phyloP scores from a whole-genome alignment of 2,113 vertebrate genomes.

The Neolamprologus ventralis region DNA sequence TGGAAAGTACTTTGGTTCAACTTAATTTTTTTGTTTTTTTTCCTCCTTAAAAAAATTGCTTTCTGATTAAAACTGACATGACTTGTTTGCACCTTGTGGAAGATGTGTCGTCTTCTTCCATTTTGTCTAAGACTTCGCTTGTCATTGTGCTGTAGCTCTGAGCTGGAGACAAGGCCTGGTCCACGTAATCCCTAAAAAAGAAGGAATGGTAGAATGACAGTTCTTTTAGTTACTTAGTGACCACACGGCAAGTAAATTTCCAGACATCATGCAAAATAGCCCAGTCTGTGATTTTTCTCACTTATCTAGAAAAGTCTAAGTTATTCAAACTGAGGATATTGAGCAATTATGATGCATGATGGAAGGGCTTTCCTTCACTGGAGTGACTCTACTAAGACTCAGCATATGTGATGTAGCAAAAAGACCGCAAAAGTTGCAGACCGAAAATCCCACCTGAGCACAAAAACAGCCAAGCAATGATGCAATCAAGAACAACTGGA shows the following conservation, averaged over 20 bases:
- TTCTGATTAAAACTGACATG: not conserved
- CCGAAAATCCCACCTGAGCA: not conserved
- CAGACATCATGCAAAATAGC: not conserved
- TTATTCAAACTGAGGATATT: not conserved
- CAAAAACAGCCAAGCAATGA: not conserved
- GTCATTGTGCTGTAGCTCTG: slow-evolving; percentile 40
- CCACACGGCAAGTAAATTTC: not conserved
- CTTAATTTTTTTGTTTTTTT: rapidly evolving
- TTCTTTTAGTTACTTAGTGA: not conserved
- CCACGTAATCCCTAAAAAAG: slow-evolving; percentile 7
- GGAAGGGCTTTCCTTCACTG: not conserved
- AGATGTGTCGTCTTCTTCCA: not conserved
- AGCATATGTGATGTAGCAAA: not conserved
- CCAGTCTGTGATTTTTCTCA: not conserved
- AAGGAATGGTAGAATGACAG: not conserved
- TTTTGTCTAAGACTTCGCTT: not conserved
- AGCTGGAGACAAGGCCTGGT: not conserved
- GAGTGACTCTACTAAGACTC: not conserved
- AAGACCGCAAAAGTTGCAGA: not conserved
- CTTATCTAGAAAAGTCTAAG: not conserved
- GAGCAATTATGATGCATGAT: not conserved
- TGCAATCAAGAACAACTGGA: not conserved
- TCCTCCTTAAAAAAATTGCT: not conserved
- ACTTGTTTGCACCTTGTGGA: slow-evolving; percentile 35
- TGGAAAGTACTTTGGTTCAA: not conserved